These are phyloP conservation scores for Ptychoptera contaminata DNA, from an alignment of 2,888 invertebrate genomes.

Conservation along the genomic window DNA sequence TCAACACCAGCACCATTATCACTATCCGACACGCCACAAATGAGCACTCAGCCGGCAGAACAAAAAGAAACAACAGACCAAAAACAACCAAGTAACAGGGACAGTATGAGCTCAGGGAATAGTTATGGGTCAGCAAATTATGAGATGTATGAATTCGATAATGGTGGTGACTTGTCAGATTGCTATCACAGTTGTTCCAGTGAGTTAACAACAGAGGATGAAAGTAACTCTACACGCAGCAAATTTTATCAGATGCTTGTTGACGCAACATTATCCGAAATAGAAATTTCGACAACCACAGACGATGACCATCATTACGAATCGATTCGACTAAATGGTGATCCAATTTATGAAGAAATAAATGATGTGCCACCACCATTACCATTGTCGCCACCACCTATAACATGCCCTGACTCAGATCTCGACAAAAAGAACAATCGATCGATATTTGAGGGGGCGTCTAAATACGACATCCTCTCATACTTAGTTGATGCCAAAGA, in stretches of 20 bases:
- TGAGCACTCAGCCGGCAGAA: constrained; percentile 3
- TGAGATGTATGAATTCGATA: constrained; percentile 57
- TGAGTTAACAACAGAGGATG: constrained; percentile 47
- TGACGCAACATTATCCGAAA: constrained; percentile 51
- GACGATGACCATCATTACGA: constrained; percentile 58
- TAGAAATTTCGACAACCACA: constrained; percentile 42
- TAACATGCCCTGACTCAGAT: constrained; percentile 46
- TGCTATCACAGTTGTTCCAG: constrained; percentile 57
- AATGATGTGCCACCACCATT: constrained; percentile 62
- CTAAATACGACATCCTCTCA: constrained; percentile 78
- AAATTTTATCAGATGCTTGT: constrained; percentile 61
- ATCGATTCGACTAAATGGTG: constrained; percentile 46
- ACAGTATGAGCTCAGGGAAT: constrained; percentile 35
- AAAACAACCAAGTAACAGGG: constrained; percentile 33
- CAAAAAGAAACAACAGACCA: constrained; percentile 30
- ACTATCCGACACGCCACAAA: constrained; percentile 22
- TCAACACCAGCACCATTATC: constrained; percentile 4
- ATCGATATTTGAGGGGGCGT: constrained; percentile 65
- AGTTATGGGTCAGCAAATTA: constrained; percentile 55
- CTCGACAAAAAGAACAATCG: constrained; percentile 55
- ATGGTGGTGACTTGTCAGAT: constrained; percentile 41
- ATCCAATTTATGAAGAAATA: constrained; percentile 68
- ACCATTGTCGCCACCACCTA: constrained; percentile 62
- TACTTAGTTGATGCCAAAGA: constrained; percentile 79
- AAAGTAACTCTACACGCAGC: constrained; percentile 44